Evolutionary conservation across 2,797 vertebrate species (phyloP).

Genomic region (Loris lydekkerianus): DNA sequence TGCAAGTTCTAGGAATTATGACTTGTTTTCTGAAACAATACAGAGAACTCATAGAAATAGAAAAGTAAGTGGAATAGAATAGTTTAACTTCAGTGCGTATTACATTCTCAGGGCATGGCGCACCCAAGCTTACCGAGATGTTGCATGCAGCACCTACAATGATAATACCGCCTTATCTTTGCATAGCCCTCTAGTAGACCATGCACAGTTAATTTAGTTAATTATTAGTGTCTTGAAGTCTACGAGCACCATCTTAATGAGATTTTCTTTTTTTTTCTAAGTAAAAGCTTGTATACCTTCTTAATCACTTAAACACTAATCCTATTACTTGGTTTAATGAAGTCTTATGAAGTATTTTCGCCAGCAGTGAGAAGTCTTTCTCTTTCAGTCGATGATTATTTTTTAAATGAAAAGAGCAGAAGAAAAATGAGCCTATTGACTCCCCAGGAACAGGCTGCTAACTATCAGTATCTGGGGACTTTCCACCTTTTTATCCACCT

Average conservation of each 20-base stretch:
- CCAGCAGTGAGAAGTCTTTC: not conserved
- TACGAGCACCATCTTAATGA: conserved; percentile 44
- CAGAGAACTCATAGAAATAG: not conserved
- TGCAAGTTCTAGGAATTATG: not conserved
- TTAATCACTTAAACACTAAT: conserved; percentile 61
- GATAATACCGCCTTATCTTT: not conserved
- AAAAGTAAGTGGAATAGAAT: not conserved
- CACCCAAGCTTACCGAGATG: not conserved
- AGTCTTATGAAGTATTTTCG: not conserved
- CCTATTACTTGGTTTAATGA: conserved; percentile 58
- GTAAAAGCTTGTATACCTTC: conserved; percentile 26
- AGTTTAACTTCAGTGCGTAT: not conserved
- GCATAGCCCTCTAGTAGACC: not conserved
- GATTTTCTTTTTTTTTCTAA: conserved; percentile 66
- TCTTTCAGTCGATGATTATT: conserved; percentile 29
- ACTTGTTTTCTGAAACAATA: not conserved
- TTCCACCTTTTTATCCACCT: not conserved
- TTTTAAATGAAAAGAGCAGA: conserved; percentile 63
- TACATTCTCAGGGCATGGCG: not conserved
- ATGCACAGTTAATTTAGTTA: not conserved
- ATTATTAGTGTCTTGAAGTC: conserved; percentile 47
- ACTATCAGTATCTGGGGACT: not conserved
- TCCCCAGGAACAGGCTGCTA: conserved; percentile 9
- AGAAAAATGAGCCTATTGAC: conserved; percentile 47
- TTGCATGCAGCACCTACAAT: not conserved